phyloP scores from a whole-genome alignment of 2,888 invertebrate genomes.

The Octodonta nipae region DNA sequence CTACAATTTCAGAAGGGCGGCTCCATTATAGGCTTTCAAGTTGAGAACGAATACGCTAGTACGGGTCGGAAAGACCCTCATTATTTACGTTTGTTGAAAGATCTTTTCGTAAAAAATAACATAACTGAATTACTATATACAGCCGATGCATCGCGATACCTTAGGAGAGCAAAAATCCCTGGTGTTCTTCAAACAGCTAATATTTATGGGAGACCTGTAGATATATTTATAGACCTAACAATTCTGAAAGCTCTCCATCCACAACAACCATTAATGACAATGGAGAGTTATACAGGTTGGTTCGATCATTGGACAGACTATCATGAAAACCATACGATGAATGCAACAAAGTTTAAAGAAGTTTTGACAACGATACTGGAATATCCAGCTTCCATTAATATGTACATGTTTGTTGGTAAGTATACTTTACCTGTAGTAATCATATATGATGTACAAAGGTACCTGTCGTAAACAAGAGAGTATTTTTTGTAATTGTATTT shows the following conservation, averaged over 20 bases:
- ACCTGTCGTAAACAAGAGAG: no score
- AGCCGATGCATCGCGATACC: conserved; percentile 33
- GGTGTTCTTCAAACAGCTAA: conserved; percentile 29
- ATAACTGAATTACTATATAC: conserved; percentile 39
- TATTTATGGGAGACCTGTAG: conserved; percentile 34
- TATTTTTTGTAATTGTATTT: no score
- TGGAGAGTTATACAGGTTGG: conserved; percentile 47
- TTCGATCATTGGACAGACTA: conserved; percentile 42
- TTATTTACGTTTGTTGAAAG: conserved; percentile 32
- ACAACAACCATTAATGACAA: conserved; percentile 40
- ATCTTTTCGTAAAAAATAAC: conserved; percentile 28
- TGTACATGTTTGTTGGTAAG: conserved; percentile 73
- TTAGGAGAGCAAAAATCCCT: conserved; percentile 19
- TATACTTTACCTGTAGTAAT: no score
- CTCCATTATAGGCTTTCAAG: conserved; percentile 73
- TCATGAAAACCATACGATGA: conserved; percentile 20
- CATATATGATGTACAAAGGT: no score
- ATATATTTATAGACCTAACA: conserved; percentile 35
- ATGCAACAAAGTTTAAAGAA: conserved; percentile 12
- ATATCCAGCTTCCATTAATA: conserved; percentile 53
- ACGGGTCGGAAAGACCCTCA: conserved; percentile 22
- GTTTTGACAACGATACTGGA: conserved; percentile 16
- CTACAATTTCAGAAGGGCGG: conserved; percentile 60
- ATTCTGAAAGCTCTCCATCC: conserved; percentile 30
- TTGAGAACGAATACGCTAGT: conserved; percentile 56